Evolutionary conservation across 2,888 invertebrate species (phyloP).

Genomic region (Hipparchia semele): DNA sequence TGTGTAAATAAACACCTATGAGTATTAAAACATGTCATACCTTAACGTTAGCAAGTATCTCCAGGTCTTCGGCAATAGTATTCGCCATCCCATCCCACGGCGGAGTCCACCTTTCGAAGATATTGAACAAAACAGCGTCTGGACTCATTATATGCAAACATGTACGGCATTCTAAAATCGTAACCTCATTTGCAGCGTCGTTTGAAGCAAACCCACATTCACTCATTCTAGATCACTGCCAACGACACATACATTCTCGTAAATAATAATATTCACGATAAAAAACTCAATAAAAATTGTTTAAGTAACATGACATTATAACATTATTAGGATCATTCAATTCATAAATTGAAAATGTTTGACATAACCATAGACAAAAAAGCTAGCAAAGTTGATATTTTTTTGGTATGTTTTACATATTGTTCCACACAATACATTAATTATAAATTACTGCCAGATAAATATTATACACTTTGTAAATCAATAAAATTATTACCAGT

Average conservation of each 20-base stretch:
- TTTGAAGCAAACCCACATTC: constrained; percentile 20
- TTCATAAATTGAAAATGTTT: too few species aligned
- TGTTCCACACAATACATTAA: too few species aligned
- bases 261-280: constrained; percentile 19
- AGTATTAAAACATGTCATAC: constrained; percentile 44
- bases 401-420: too few species aligned
- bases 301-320: constrained; percentile 1
- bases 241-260: constrained; percentile 22
- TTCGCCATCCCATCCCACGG: constrained; percentile 60
- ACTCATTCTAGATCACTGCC: constrained; percentile 32
- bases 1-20: too few species aligned
- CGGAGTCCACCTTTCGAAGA: constrained; percentile 61
- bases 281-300: constrained; percentile 18
- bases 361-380: too few species aligned
- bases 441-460: too few species aligned
- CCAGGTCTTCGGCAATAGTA: constrained; percentile 64
- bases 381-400: too few species aligned
- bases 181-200: constrained; percentile 13
- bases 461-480: too few species aligned
- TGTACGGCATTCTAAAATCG: constrained; percentile 58
- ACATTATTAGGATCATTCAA: neutral
- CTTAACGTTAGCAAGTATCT: constrained; percentile 60
- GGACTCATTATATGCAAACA: constrained; percentile 55
- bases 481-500: too few species aligned
- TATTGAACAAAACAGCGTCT: constrained; percentile 48